Evolutionary conservation across 2,797 vertebrate species (phyloP).

Genomic region (Diplodus sargus): DNA sequence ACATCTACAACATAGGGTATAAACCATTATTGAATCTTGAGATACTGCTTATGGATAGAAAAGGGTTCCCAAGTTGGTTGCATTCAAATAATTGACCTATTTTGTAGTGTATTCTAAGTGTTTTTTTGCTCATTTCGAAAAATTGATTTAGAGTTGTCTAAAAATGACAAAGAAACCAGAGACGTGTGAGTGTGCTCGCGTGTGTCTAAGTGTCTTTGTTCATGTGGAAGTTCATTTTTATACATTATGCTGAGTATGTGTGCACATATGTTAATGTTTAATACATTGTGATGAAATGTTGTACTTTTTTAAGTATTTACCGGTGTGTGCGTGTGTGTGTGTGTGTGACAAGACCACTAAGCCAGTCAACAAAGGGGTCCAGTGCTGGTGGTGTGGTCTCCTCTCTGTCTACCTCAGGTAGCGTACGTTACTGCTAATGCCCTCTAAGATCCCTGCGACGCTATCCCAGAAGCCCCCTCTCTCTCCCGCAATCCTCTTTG

Average conservation of each 20-base stretch:
- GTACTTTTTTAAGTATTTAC: not conserved
- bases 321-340: not conserved
- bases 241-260: not conserved
- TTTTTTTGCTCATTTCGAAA: not conserved
- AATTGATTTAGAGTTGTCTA: not conserved
- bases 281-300: not conserved
- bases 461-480: conserved; percentile 73
- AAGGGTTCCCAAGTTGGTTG: not conserved
- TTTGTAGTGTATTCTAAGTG: too few relatives aligned
- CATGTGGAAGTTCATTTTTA: not conserved
- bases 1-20: not conserved
- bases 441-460: conserved; percentile 70
- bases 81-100: not conserved
- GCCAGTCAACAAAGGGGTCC: conserved; percentile 79
- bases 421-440: conserved; percentile 72
- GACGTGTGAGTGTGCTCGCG: not conserved
- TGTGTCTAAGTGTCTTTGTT: conserved; percentile 1
- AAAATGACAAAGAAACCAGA: not conserved
- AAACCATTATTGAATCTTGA: not conserved
- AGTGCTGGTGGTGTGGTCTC: conserved; percentile 73
- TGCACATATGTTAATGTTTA: not conserved
- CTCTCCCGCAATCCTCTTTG: conserved; percentile 87
- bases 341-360: conserved; percentile 66
- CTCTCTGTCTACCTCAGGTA: conserved; percentile 75
- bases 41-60: not conserved